Base-by-base conservation (phyloP, 2,888 invertebrate genomes). In the Salticus scenicus region DNA sequence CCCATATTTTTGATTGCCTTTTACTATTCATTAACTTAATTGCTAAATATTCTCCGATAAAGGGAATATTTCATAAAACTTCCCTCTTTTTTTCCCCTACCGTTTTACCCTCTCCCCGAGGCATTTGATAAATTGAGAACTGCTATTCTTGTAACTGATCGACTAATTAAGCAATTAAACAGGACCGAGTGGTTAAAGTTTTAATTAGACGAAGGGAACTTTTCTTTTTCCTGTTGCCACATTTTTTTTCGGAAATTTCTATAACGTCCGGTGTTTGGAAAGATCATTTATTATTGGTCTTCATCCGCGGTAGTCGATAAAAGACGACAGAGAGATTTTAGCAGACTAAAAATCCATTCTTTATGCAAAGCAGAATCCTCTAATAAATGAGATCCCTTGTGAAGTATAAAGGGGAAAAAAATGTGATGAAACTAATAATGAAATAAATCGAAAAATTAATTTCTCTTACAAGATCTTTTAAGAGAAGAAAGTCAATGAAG, bases 91-190 rank as follows among this genome's bases (percentile, higher is more conserved):
- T 71, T 41, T 51, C 72, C 57, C 69, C 30, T 37, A 1, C 51
- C 64, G 14, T 74, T 17, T 17, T 41, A n/a, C 63, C 24, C 73
- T 31, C 27, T 83, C 83, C 83, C 83, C 37, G 41, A 77, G 83
- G 83, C 76, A 73, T 73, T 83, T 83, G 83, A 83, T 77, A 83
- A 83, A 83, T 83, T 83, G 83, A 76, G 83, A 83, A 72, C 70
- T 57, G 64, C 67, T 77, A 77, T 67, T 64, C 83, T 73, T 72
- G 83, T 77, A 83, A 83, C 83, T 77, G 73, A 83, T 77, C 72
- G 83, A 83, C 83, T 83, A 83, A 83, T 83, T 83, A 83, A 77
- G 77, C 83, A 83, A 83, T 83, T 83, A 77, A 83, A 83, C 83
- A 83, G 83, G 77, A 77, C 77, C 66, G 69, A 83, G 83, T 83